Evolutionary conservation across 30 jellyfish, hydroid and myxozoan species (phyloP), one percentile per base, ranked within the genome.

Genomic region (Haliclystus octoradiatus): DNA sequence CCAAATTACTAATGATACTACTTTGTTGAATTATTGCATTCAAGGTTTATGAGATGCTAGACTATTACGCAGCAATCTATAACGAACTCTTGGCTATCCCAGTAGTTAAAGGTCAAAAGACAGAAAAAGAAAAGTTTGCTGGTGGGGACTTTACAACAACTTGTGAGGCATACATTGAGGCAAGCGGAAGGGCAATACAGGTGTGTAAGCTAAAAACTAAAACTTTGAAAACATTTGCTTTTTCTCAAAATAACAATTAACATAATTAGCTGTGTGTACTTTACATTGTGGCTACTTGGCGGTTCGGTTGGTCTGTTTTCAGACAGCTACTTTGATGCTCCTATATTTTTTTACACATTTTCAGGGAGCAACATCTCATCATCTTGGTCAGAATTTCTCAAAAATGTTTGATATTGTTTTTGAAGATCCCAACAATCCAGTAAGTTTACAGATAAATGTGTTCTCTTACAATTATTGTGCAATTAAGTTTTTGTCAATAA

Each of bases 331-430:
- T n/a, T n/a, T n/a, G n/a, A n/a, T n/a, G n/a, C n/a, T n/a, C n/a
- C n/a, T n/a, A n/a, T n/a, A n/a, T n/a, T n/a, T n/a, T n/a, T n/a
- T n/a, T n/a, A n/a, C n/a, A n/a, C n/a, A 40, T 67, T 82, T 47
- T 29, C 69, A 93, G 89, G 99, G 95, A n/a, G 99, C 99, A 25
- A 93, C 99, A 1, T 93, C 99, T 24, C 99, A 93, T 76, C 99
- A 93, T 72, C 73, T 93, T 29, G 99, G 99, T 28, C 97, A 93
- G 75, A 93, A 93, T 68, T 93, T 93, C 94, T 93, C 99, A 23
- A 93, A 85, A 70, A 93, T 93, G 99, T 93, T 93, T 73, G 96
- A 81, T 53, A 93, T 93, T 64, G 95, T 49, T 2, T 84, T 85
- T 33, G 99, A 93, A 75, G 99, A 93, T 63, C 97, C 99, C 26